phyloP scores from a whole-genome alignment of 2,797 vertebrate species.

The Spinus olivaceus region DNA sequence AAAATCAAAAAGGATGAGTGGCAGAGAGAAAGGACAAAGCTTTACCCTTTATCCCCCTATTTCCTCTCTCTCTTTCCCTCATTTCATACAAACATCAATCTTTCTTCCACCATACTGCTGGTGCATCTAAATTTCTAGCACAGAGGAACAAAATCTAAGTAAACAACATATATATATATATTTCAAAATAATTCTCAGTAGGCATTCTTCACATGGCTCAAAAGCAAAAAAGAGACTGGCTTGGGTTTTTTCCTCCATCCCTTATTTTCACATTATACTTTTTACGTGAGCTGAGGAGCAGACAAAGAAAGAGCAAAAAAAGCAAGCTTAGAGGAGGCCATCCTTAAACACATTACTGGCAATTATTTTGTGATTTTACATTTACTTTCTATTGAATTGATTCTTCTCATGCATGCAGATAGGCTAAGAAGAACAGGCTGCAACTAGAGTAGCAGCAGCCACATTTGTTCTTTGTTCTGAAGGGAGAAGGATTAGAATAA shows the following conservation, averaged over 20 bases:
- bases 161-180: neutral
- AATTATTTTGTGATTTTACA: neutral
- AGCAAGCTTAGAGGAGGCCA: neutral
- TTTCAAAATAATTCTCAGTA: neutral
- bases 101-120: neutral
- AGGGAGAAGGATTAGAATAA: neutral
- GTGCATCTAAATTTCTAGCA: neutral
- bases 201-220: neutral
- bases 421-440: neutral
- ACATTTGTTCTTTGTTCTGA: slow-evolving; percentile 3
- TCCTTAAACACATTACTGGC: neutral
- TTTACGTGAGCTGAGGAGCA: neutral
- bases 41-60: neutral
- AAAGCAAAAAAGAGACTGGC: neutral
- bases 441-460: neutral
- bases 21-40: neutral
- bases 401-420: neutral
- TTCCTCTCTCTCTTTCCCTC: neutral
- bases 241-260: neutral
- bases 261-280: neutral
- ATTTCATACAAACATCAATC: neutral
- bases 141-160: neutral
- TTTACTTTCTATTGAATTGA: neutral
- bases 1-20: neutral
- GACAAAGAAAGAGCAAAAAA: neutral